Percentiles rank a stretch among this genome's conserved stretches.
phyloP scores from a whole-genome alignment of 2,888 invertebrate species.

The Euphydryas editha region DNA sequence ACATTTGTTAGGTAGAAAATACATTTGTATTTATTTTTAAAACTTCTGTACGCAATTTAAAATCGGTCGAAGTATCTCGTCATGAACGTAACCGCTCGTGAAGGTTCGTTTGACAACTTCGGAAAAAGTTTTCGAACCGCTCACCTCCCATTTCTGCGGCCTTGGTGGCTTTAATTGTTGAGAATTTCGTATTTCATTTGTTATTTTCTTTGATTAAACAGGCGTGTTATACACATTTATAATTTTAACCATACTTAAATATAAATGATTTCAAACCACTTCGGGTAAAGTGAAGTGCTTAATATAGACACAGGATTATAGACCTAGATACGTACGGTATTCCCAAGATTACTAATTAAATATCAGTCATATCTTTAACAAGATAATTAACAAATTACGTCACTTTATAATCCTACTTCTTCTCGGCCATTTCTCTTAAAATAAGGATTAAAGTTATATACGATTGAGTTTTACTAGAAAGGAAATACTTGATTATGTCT shows the following conservation, averaged over 20 bases:
- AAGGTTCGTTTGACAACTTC: conserved; percentile 30
- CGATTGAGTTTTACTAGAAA: no score
- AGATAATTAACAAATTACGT: no score
- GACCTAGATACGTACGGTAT: no score
- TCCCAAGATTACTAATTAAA: no score
- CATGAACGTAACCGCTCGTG: conserved; percentile 31
- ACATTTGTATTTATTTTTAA: conserved; percentile 20
- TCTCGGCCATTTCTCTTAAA: no score
- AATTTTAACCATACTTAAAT: not conserved
- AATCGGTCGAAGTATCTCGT: conserved; percentile 24
- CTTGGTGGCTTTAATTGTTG: conserved; percentile 28
- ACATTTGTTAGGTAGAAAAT: conserved; percentile 18
- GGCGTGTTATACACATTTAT: not conserved
- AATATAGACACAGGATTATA: no score
- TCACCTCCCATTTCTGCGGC: conserved; percentile 30
- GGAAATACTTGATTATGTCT: no score
- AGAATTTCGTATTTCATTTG: conserved; percentile 10
- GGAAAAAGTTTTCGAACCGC: conserved; percentile 25
- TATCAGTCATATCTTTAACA: no score
- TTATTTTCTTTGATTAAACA: conserved; percentile 3
- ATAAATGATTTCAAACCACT: no score
- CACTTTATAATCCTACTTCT: no score
- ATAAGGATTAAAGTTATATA: no score
- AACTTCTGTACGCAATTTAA: conserved; percentile 26
- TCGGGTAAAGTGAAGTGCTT: no score